Conservation (phyloP, 2,797 vertebrate genomes). For the Sebastes goodei region DNA sequence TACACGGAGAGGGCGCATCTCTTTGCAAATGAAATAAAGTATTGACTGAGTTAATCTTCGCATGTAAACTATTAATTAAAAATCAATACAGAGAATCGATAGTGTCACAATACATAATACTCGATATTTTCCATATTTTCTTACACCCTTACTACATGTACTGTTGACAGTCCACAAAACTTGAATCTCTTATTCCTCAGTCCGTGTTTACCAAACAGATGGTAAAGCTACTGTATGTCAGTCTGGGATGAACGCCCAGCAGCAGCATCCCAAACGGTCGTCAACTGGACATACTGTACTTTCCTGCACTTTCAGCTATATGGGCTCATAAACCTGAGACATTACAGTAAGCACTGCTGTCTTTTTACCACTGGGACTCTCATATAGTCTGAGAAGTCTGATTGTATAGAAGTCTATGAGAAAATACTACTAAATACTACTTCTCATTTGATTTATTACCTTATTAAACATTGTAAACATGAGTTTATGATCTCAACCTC, state of each 20-base stretch:
- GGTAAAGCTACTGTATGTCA: conserved; percentile 4
- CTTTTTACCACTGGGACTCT: neutral
- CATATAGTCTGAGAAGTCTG: neutral
- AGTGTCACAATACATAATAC: too few species aligned
- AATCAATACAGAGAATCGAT: too few species aligned
- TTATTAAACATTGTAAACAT: too few species aligned
- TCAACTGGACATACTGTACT: conserved; percentile 50
- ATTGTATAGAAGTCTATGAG: too few species aligned
- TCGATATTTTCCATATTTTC: too few species aligned
- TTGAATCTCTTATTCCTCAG: neutral
- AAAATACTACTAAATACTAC: too few species aligned
- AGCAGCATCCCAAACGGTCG: neutral
- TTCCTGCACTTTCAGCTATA: neutral
- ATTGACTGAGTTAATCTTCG: too few species aligned
- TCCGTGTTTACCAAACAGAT: conserved; percentile 41
- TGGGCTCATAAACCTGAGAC: conserved; percentile 23
- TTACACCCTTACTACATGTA: neutral
- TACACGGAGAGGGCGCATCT: too few species aligned
- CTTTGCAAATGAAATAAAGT: too few species aligned
- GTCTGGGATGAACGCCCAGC: neutral
- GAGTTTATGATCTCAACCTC: too few species aligned
- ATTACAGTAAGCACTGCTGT: conserved; percentile 3
- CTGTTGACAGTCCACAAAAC: conserved; percentile 1
- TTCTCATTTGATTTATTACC: too few species aligned
- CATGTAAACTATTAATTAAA: too few species aligned